Conservation (phyloP, 2,888 invertebrate genomes). For the Nephrotoma appendiculata region DNA sequence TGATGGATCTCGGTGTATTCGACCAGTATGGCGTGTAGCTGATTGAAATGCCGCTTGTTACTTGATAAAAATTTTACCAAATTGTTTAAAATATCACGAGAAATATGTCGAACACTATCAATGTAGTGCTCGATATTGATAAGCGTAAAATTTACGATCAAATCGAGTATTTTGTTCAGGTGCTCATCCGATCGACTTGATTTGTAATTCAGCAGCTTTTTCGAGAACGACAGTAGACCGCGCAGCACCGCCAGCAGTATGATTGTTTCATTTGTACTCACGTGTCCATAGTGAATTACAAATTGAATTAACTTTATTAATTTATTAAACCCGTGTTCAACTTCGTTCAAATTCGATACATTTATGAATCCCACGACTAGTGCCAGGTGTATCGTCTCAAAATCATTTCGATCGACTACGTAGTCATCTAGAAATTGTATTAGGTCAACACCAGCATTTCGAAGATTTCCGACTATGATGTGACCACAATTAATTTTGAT, state of each 20-base stretch:
- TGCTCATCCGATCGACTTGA: neutral
- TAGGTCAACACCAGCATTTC: neutral
- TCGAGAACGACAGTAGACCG: slow-evolving; percentile 20
- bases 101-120: slow-evolving; percentile 47
- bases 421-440: slow-evolving; percentile 8
- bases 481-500: slow-evolving; percentile 48
- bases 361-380: slow-evolving; percentile 24
- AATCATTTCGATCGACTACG: slow-evolving; percentile 7
- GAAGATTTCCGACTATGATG: slow-evolving; percentile 22
- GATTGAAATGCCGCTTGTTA: neutral
- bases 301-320: slow-evolving; percentile 19
- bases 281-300: slow-evolving; percentile 16
- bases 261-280: slow-evolving; percentile 19
- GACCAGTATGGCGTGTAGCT: neutral
- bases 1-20: neutral
- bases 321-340: slow-evolving; percentile 12
- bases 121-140: slow-evolving; percentile 40
- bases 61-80: neutral
- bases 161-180: neutral
- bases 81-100: slow-evolving; percentile 36
- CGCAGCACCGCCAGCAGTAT: slow-evolving; percentile 23
- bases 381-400: slow-evolving; percentile 14
- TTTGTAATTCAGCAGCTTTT: slow-evolving; percentile 8
- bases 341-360: slow-evolving; percentile 20
- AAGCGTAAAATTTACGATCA: neutral